Evolutionary conservation across 2,888 invertebrate genomes (phyloP).

Genomic region (Dasypogon diadema): DNA sequence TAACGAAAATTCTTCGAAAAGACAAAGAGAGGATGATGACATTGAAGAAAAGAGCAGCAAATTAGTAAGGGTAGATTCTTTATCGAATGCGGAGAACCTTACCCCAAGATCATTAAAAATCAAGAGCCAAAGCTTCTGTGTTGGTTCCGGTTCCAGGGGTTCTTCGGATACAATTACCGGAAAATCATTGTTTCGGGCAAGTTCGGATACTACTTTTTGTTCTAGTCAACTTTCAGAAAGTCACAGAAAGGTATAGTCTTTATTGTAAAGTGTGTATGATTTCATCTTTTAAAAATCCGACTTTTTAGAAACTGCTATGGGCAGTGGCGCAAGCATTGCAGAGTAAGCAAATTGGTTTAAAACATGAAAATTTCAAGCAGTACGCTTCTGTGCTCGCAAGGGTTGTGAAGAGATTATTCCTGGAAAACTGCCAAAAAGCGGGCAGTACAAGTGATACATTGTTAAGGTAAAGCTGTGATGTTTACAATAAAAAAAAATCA

Average conservation of each 20-base stretch:
- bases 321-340: slow-evolving; percentile 83
- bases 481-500: too few species aligned
- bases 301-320: slow-evolving; percentile 78
- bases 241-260: slow-evolving; percentile 63
- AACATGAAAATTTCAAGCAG: slow-evolving; percentile 78
- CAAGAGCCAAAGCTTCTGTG: slow-evolving; percentile 68
- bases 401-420: slow-evolving; percentile 75
- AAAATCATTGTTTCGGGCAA: slow-evolving; percentile 56
- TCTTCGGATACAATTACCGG: slow-evolving; percentile 33
- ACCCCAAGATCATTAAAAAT: slow-evolving; percentile 66
- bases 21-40: slow-evolving; percentile 64
- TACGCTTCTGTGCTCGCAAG: slow-evolving; percentile 78
- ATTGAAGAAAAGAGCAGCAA: slow-evolving; percentile 55
- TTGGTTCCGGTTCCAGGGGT: slow-evolving; percentile 63
- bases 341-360: slow-evolving; percentile 75
- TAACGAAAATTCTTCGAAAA: slow-evolving; percentile 59
- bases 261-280: neutral
- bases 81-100: slow-evolving; percentile 58
- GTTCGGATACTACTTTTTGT: slow-evolving; percentile 57
- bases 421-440: slow-evolving; percentile 71
- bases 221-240: slow-evolving; percentile 63
- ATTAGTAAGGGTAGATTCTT: slow-evolving; percentile 11
- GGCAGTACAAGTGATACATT: slow-evolving; percentile 80
- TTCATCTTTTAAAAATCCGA: slow-evolving; percentile 1
- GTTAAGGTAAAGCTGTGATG: slow-evolving; percentile 70